A percentile compares a stretch with the other conserved stretches of the same genome.
phyloP scores from a whole-genome alignment of 2,797 vertebrate species.

The Helostoma temminkii region DNA sequence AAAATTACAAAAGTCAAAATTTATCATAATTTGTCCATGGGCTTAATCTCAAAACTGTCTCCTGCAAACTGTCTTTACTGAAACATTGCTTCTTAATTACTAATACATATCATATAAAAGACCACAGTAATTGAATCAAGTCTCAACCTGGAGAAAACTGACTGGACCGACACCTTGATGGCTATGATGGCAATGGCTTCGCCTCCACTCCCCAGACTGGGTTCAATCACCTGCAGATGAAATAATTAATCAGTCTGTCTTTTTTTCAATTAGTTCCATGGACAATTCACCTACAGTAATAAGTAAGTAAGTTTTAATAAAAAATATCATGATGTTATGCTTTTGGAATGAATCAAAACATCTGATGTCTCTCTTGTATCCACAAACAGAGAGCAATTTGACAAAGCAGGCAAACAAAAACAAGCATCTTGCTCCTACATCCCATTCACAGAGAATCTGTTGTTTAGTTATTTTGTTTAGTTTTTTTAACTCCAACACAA shows the following conservation, averaged over 20 bases:
- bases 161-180: slow-evolving; percentile 84
- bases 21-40: not conserved
- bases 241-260: too few species aligned
- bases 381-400: not conserved
- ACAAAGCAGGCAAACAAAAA: not conserved
- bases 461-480: not conserved
- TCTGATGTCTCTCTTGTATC: not conserved
- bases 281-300: not conserved
- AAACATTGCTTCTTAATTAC: not conserved
- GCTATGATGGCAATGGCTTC: slow-evolving; percentile 83
- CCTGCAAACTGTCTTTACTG: too few species aligned
- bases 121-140: not conserved
- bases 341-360: not conserved
- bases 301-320: too few species aligned
- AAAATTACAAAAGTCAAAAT: slow-evolving; percentile 26
- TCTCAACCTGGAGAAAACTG: slow-evolving; percentile 83
- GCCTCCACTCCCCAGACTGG: slow-evolving; percentile 74
- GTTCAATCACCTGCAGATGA: slow-evolving; percentile 88
- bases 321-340: not conserved
- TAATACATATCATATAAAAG: not conserved
- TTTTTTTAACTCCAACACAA: too few species aligned
- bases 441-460: not conserved
- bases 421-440: not conserved
- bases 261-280: not conserved
- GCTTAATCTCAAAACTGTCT: not conserved